Percentiles rank a stretch among this genome's conserved stretches.
Evolutionary conservation across 1,140 invertebrate genomes (phyloP).

Genomic region (Stenopsyche tienmushanensis): DNA sequence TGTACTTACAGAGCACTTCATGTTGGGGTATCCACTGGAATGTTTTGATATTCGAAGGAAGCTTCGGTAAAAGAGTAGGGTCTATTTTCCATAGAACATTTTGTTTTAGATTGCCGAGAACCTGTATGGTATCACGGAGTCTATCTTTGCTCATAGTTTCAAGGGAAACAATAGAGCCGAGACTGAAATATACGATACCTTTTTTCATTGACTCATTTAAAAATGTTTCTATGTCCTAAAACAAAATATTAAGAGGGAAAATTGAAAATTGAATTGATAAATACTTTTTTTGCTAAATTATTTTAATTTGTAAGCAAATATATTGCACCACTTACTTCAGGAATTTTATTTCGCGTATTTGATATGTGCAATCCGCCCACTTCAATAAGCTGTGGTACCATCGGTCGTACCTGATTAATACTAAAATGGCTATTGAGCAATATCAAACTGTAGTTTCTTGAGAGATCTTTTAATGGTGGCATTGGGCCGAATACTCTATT

Average conservation of each 20-base stretch:
- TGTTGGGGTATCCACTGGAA: conserved; percentile 70
- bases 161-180: conserved; percentile 47
- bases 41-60: conserved; percentile 61
- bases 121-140: conserved; percentile 52
- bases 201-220: conserved; percentile 28
- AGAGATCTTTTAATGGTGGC: conserved; percentile 51
- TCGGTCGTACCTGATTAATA: conserved; percentile 51
- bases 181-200: conserved; percentile 49
- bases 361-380: conserved; percentile 50
- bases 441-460: conserved; percentile 52
- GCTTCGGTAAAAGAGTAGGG: conserved; percentile 47
- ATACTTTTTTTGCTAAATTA: not conserved
- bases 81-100: conserved; percentile 66
- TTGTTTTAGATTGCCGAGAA: conserved; percentile 60
- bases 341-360: conserved; percentile 35
- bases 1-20: conserved; percentile 55
- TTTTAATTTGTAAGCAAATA: not conserved
- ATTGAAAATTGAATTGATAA: not conserved
- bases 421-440: conserved; percentile 55
- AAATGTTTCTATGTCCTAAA: conserved; percentile 34
- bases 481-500: conserved; percentile 44
- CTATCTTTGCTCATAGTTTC: conserved; percentile 44
- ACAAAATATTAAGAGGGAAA: not conserved
- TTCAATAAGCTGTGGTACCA: conserved; percentile 52
- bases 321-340: conserved; percentile 22